Conservation (phyloP, 2,888 invertebrate species). For the Mycogona germanica region DNA sequence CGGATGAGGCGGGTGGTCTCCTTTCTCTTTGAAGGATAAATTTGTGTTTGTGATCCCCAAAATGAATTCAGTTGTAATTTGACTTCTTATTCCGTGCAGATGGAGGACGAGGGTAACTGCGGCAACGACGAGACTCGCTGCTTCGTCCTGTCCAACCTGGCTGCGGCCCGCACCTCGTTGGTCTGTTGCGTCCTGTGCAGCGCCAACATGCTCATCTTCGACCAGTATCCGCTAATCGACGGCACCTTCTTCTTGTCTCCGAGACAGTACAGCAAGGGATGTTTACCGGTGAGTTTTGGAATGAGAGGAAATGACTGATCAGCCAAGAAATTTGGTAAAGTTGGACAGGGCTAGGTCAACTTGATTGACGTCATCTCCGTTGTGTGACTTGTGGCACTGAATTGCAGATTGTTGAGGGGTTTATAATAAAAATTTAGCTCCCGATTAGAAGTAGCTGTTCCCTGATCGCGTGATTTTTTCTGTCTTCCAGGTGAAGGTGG, state of each 20-base stretch:
- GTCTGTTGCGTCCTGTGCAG: slow-evolving; percentile 81
- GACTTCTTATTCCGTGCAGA: slow-evolving; percentile 45
- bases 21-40: too few species aligned
- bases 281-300: slow-evolving; percentile 77
- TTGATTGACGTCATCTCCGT: too few species aligned
- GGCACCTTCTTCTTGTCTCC: slow-evolving; percentile 97
- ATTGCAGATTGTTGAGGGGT: background rate
- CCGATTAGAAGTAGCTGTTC: background rate
- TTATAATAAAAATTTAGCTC: background rate
- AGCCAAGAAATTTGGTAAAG: too few species aligned
- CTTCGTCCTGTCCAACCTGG: slow-evolving; percentile 88
- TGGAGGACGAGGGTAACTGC: slow-evolving; percentile 97
- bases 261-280: slow-evolving; percentile 71
- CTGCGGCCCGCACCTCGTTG: slow-evolving; percentile 74
- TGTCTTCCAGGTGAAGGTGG: slow-evolving; percentile 57
- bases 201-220: slow-evolving; percentile 80
- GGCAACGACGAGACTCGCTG: slow-evolving; percentile 96
- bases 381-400: too few species aligned
- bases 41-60: too few species aligned
- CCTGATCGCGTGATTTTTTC: background rate
- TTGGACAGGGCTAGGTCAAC: too few species aligned
- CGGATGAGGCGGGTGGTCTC: too few species aligned
- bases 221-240: slow-evolving; percentile 92
- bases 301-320: too few species aligned
- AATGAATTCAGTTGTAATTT: too few species aligned